Conservation (phyloP, 1,140 invertebrate genomes). For the Notospermus geniculatus region DNA sequence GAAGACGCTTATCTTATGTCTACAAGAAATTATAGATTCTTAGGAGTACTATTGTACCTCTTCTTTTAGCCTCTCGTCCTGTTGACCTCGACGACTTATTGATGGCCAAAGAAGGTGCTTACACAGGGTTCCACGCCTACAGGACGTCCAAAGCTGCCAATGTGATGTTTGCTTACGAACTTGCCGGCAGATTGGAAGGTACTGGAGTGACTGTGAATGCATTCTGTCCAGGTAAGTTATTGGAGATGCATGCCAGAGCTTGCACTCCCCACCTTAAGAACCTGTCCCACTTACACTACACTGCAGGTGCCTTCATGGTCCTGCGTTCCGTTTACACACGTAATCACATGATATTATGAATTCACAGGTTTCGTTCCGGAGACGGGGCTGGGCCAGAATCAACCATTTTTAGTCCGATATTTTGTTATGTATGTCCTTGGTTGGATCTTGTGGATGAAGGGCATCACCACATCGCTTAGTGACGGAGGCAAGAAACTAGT, state of each 20-base stretch:
- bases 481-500: neutral
- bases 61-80: no score
- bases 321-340: no score
- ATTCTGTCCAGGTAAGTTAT: constrained; percentile 13
- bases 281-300: no score
- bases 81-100: no score
- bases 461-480: neutral
- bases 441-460: neutral
- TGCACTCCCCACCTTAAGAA: no score
- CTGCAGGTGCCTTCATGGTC: no score
- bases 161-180: constrained; percentile 12
- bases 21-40: no score
- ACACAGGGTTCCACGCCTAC: constrained; percentile 9
- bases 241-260: neutral
- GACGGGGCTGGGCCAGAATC: neutral
- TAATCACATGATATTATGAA: no score
- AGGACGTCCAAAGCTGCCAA: constrained; percentile 16
- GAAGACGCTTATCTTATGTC: no score
- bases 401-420: neutral
- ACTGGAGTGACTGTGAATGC: constrained; percentile 9
- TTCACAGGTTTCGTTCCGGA: neutral
- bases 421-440: constrained; percentile 4
- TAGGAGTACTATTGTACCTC: no score
- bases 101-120: no score
- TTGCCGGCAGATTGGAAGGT: constrained; percentile 9